Base-by-base conservation (phyloP, 2,113 vertebrate genomes). In the Oplegnathus fasciatus region DNA sequence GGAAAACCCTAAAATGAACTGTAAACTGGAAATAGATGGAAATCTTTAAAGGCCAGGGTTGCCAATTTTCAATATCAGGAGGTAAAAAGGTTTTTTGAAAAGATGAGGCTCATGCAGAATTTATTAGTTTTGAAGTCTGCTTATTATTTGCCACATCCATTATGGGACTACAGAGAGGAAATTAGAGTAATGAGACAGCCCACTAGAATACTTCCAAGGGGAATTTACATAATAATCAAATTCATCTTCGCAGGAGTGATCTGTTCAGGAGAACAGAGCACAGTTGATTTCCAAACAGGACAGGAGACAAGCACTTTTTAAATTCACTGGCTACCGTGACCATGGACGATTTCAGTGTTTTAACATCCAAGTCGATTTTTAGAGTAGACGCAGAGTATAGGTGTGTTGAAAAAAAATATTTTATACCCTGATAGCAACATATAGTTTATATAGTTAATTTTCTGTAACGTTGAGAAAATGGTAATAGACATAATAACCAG, bases 141-240 rank as follows among this genome's bases (percentile, higher is more conserved):
- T 55, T 69, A 78, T 85, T 82, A 88, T 88, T 77, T 86, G 55
- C 62, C 52, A 67, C 52, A 65, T 80, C 75, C 74, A 87, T 89
- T 82, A 86, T 37, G n/a, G 28, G 65, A 75, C 69, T 57, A 71
- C 62, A 14, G 67, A 84, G 78, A 87, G 61, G 64, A 78, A 84
- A 89, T 90, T 55, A 86, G 26, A 79, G 50, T 72, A 86, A 78
- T 83, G 83, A 86, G 80, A 79, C 64, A 9, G 65, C 75, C 77
- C 72, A 77, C 72, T 48, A 30, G 64, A 88, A 89, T 65, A 50
- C 67, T 46, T 82, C 40, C 66, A 61, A 60, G 15, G 84, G 67
- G 69, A 77, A 85, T 88, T 83, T 81, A 74, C 71, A 84, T 73
- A 91, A 87, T 85, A 87, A 78, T 91, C 64, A 37, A 77, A 87